Base-by-base conservation (phyloP, 2,797 vertebrate genomes). In the Holocentrus rufus region DNA sequence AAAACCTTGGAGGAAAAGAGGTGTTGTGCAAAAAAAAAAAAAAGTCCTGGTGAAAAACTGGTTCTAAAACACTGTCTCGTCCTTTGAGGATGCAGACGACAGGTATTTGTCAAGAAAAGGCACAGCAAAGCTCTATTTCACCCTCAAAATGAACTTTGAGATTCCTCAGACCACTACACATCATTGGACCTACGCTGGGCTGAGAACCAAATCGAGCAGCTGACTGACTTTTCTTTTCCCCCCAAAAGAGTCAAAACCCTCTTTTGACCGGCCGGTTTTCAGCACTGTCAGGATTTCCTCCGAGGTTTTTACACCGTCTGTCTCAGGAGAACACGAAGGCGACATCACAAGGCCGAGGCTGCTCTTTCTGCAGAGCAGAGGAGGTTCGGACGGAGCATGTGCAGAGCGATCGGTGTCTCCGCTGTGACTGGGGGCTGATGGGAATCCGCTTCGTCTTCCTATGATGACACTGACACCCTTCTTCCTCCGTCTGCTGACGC, bases 401-500 rank as follows among this genome's bases (percentile, higher is more conserved):
- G n/a, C n/a, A n/a, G 49, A 53, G 23, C 22, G 9, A 4, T 25
- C 11, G 22, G 23, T 14, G 23, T 13, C 23, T 5, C 3, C 13
- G 52, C 23, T 53, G 50, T 23, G 9, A 14, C 10, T 53, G 13
- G 27, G 65, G 42, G 50, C 31, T 25, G 17, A 47, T 9, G 56
- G 39, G 36, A 25, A 47, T 59, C 34, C 20, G 30, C 44, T 42
- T 25, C 22, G 61, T 49, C 62, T 59, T 30, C 30, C 44, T 25
- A 13, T 53, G 46, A 31, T 31, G 44, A 52, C n/a, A 34, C 39
- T 50, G 20, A 25, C 39, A 36, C 31, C 18, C 23, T 31, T 13
- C 42, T 62, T 7, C 61, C 53, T 60, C 54, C 30, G 64, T 62
- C 65, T 57, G 72, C 1, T 14, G 72, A 42, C 44, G 50, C 31